These are phyloP conservation scores for Aporrectodea caliginosa DNA, from an alignment of 1,140 invertebrate species.

Conservation along the genomic window DNA sequence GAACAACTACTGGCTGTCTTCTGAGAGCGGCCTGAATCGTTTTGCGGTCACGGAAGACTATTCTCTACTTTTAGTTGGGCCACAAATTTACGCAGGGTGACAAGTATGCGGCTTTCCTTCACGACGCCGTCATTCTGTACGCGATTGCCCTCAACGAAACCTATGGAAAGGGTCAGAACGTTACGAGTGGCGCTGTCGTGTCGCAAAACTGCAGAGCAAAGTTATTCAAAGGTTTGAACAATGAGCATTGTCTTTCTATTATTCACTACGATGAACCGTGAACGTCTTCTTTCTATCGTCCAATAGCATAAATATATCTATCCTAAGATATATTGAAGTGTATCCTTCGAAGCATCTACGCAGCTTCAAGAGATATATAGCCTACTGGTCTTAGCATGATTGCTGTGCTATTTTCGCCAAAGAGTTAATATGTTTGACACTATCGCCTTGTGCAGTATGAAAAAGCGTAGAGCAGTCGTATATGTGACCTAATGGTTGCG, in stretches of 20 bases:
- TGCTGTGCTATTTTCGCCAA: no score
- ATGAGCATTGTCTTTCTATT: not conserved
- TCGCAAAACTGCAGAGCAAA: constrained; percentile 70
- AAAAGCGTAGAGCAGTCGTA: no score
- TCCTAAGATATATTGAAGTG: no score
- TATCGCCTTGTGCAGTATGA: no score
- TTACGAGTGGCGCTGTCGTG: constrained; percentile 71
- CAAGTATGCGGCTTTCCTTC: constrained; percentile 60
- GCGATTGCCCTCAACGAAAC: constrained; percentile 86
- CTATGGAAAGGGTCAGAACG: constrained; percentile 68
- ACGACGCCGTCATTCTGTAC: constrained; percentile 80
- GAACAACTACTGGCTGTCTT: no score
- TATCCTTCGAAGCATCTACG: no score
- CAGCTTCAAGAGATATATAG: no score
- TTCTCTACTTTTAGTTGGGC: not conserved
- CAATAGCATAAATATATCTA: not conserved
- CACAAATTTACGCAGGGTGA: constrained; percentile 59
- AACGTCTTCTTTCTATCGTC: not conserved
- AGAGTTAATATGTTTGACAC: no score
- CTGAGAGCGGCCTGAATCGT: no score
- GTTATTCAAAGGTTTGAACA: constrained; percentile 11
- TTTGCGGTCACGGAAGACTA: no score
- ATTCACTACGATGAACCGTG: not conserved
- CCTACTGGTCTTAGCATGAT: no score
- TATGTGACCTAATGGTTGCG: no score